Conservation (phyloP, 2,888 invertebrate genomes). For the Calameuta idolon region DNA sequence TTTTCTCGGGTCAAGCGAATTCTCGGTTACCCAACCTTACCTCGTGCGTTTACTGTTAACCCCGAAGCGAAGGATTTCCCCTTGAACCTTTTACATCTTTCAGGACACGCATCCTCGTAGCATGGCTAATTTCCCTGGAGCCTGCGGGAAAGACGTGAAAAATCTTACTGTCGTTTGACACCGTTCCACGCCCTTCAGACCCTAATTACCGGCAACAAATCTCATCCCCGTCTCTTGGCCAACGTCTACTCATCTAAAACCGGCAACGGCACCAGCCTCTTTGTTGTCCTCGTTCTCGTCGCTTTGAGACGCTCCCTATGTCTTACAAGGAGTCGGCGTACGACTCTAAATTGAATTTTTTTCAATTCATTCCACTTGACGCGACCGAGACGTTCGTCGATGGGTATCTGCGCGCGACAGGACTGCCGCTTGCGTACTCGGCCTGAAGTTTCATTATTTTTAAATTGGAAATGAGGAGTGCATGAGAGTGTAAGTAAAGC, state of each 20-base stretch:
- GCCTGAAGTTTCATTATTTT: constrained; percentile 53
- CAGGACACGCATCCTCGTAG: constrained; percentile 11
- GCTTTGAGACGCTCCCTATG: constrained; percentile 17
- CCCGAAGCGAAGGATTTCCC: background rate
- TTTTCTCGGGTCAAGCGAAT: background rate
- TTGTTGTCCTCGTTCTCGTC: constrained; percentile 12
- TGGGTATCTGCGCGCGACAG: constrained; percentile 51
- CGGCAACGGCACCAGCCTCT: background rate
- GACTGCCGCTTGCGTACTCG: constrained; percentile 37
- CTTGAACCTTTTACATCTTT: constrained; percentile 2
- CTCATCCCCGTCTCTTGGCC: constrained; percentile 1
- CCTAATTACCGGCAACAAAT: constrained; percentile 25
- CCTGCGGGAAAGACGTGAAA: constrained; percentile 17
- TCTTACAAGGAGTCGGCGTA: constrained; percentile 20
- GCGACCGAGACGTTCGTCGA: constrained; percentile 41
- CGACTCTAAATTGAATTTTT: constrained; percentile 52
- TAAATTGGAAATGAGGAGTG: constrained; percentile 54
- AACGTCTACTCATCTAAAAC: background rate
- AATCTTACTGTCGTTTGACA: constrained; percentile 21
- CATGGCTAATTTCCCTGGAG: constrained; percentile 17
- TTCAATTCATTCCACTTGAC: constrained; percentile 49
- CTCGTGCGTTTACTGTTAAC: background rate
- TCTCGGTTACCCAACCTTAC: background rate
- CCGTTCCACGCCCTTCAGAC: constrained; percentile 15
- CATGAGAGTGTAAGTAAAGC: constrained; percentile 30